Evolutionary conservation across 1,140 invertebrate species (phyloP).

Genomic region (Doryteuthis pealeii): DNA sequence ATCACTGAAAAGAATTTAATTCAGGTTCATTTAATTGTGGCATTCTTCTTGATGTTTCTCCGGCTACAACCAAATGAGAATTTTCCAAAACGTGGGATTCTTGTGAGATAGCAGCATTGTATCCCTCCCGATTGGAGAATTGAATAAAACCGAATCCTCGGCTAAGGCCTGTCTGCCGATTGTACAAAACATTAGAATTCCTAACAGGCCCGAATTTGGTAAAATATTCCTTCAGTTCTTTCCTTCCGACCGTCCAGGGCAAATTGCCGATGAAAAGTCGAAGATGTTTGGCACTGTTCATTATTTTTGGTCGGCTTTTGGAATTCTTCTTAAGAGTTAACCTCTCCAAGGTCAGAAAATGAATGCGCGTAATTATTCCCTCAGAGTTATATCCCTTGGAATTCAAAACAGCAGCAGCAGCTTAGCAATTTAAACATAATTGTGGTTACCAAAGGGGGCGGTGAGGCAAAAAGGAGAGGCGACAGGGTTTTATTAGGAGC

Average conservation of each 20-base stretch:
- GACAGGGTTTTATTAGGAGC: too few relatives aligned
- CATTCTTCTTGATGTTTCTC: neutral
- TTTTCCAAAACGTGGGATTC: conserved; percentile 1
- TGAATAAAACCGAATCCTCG: conserved; percentile 12
- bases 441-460: too few relatives aligned
- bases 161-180: conserved; percentile 8
- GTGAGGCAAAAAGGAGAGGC: too few relatives aligned
- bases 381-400: too few relatives aligned
- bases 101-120: conserved; percentile 3
- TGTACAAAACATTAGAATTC: neutral
- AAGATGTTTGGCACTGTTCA: neutral
- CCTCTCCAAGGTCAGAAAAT: too few relatives aligned
- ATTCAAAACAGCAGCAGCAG: too few relatives aligned
- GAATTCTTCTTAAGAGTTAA: too few relatives aligned
- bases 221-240: conserved; percentile 9
- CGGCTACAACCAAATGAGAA: neutral
- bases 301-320: conserved; percentile 4
- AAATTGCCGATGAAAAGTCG: conserved; percentile 10
- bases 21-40: too few relatives aligned
- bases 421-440: too few relatives aligned
- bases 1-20: too few relatives aligned
- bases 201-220: neutral
- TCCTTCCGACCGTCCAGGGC: neutral
- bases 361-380: too few relatives aligned
- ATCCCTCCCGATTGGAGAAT: neutral